Conservation (phyloP, 1,140 invertebrate genomes). For the Drosophila nigrodunni region DNA sequence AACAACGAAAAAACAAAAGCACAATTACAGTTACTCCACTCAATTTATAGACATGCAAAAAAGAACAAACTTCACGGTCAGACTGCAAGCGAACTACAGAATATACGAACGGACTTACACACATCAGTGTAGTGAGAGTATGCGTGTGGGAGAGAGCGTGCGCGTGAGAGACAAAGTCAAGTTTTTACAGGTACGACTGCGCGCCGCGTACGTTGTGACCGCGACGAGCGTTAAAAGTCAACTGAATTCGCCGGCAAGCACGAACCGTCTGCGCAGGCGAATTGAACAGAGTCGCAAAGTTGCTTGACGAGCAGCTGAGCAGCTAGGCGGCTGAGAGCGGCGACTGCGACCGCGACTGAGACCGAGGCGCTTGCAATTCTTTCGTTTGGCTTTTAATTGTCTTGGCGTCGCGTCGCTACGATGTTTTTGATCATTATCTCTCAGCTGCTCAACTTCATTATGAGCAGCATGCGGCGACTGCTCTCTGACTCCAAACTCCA, state of each 20-base stretch:
- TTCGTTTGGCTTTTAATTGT: slow-evolving; percentile 59
- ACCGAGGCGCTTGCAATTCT: slow-evolving; percentile 62
- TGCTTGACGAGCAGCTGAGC: slow-evolving; percentile 56
- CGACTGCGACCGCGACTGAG: slow-evolving; percentile 11
- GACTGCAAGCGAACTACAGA: slow-evolving; percentile 25
- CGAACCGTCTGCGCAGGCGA: slow-evolving; percentile 50
- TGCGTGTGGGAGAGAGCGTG: slow-evolving; percentile 35
- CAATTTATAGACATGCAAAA: slow-evolving; percentile 45
- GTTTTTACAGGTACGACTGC: slow-evolving; percentile 45
- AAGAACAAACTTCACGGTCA: slow-evolving; percentile 57
- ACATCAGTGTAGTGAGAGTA: slow-evolving; percentile 17
- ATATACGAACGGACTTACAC: slow-evolving; percentile 20
- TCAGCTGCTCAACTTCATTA: slow-evolving; percentile 68
- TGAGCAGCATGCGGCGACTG: slow-evolving; percentile 62
- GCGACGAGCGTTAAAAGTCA: slow-evolving; percentile 60
- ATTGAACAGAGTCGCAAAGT: slow-evolving; percentile 18
- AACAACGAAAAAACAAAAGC: slow-evolving; percentile 23
- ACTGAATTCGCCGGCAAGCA: slow-evolving; percentile 58
- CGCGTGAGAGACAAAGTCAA: slow-evolving; percentile 56
- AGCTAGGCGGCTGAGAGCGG: slow-evolving; percentile 11
- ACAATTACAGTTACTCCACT: slow-evolving; percentile 38
- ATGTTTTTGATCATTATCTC: slow-evolving; percentile 50
- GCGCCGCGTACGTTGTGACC: slow-evolving; percentile 56
- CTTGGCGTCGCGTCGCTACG: slow-evolving; percentile 59
- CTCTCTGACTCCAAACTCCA: slow-evolving; percentile 24